Evolutionary conservation across 2,113 vertebrate genomes (phyloP).

Genomic region (Ictidomys tridecemlineatus): DNA sequence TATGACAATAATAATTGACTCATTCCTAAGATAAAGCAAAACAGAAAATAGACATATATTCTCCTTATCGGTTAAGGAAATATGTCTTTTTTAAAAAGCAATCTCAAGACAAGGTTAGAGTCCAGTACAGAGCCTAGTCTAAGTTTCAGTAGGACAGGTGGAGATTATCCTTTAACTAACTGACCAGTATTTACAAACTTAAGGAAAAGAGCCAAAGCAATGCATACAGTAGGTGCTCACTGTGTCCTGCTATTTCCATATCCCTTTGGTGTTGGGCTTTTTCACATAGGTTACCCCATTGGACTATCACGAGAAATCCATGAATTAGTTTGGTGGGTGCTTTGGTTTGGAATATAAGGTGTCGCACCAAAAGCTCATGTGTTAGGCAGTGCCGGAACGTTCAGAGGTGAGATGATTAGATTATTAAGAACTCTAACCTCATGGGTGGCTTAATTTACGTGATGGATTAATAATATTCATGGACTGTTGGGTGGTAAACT

Average conservation of each 20-base stretch:
- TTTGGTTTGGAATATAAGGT: too few species aligned
- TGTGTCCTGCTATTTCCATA: not conserved
- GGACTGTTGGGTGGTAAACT: too few species aligned
- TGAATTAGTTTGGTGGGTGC: not conserved
- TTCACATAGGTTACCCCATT: not conserved
- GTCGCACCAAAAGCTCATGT: too few species aligned
- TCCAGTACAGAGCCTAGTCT: not conserved
- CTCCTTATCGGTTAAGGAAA: not conserved
- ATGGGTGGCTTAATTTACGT: too few species aligned
- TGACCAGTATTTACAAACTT: not conserved
- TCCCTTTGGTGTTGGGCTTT: not conserved
- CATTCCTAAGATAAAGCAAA: slow-evolving; percentile 40
- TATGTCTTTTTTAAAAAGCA: not conserved
- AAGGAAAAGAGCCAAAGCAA: not conserved
- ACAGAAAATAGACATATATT: not conserved
- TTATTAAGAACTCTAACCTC: too few species aligned
- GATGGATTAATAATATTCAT: too few species aligned
- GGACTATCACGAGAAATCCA: not conserved
- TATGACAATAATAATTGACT: slow-evolving; percentile 50
- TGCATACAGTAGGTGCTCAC: rapidly evolving
- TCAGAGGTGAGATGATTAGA: too few species aligned
- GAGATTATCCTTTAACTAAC: not conserved
- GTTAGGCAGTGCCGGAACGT: too few species aligned
- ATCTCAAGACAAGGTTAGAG: not conserved
- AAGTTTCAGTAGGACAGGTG: not conserved